These are phyloP conservation scores for Caenorhabditis auriculariae DNA, from an alignment of 2,888 invertebrate genomes.

Conservation along the genomic window DNA sequence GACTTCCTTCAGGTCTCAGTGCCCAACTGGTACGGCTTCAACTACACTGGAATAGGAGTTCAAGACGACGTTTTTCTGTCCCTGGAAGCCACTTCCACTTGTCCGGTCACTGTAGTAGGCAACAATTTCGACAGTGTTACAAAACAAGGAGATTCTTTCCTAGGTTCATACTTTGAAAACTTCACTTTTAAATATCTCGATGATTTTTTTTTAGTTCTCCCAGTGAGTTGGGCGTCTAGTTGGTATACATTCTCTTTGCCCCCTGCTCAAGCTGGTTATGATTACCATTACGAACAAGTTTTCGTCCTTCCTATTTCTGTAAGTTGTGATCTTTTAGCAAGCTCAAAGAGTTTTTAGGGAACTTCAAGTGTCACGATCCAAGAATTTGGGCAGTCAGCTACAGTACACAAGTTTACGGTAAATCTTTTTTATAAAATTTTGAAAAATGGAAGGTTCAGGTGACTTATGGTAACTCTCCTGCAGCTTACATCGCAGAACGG, in stretches of 20 bases:
- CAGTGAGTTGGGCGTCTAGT: constrained; percentile 25
- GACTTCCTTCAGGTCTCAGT: constrained; percentile 20
- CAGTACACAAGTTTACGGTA: constrained; percentile 8
- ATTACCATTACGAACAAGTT: constrained; percentile 28
- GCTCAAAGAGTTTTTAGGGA: constrained; percentile 12
- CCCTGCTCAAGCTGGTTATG: constrained; percentile 9
- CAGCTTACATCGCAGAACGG: constrained; percentile 20
- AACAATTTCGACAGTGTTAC: constrained; percentile 37
- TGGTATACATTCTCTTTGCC: constrained; percentile 39
- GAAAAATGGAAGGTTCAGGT: background rate
- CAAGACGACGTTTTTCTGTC: constrained; percentile 25
- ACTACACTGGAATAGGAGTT: constrained; percentile 16
- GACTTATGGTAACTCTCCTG: constrained; percentile 16
- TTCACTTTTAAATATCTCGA: background rate
- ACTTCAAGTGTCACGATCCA: constrained; percentile 10
- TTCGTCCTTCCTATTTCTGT: constrained; percentile 26
- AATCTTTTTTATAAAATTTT: background rate
- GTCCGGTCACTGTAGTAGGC: constrained; percentile 33
- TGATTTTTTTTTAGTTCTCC: constrained; percentile 28
- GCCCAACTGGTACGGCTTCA: constrained; percentile 34
- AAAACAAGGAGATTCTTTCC: constrained; percentile 39
- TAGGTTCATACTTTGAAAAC: constrained; percentile 17
- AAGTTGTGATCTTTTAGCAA: background rate
- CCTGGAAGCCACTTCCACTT: constrained; percentile 24
- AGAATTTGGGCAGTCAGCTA: constrained; percentile 17